Evolutionary conservation across 2,113 vertebrate genomes (phyloP).

Genomic region (Upupa epops): DNA sequence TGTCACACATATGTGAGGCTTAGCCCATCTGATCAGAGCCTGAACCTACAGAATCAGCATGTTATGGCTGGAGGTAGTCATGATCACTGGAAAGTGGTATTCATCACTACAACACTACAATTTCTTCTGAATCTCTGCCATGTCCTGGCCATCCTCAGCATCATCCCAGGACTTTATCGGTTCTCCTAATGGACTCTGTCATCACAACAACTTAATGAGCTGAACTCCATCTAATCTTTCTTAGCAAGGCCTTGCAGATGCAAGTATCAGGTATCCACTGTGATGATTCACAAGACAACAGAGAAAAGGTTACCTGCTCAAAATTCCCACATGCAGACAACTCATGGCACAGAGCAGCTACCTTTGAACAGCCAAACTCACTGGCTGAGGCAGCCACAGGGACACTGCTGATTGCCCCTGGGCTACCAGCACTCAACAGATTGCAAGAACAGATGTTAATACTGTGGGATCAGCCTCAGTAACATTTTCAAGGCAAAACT

Average conservation of each 20-base stretch:
- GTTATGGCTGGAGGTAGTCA: neutral
- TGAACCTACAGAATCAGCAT: neutral
- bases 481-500: neutral
- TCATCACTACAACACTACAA: neutral
- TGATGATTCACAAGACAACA: neutral
- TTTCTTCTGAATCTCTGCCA: neutral
- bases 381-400: neutral
- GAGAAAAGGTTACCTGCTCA: neutral
- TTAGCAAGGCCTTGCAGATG: neutral
- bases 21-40: neutral
- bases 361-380: neutral
- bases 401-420: neutral
- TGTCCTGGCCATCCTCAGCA: neutral
- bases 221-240: neutral
- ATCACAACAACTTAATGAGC: neutral
- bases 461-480: neutral
- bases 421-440: neutral
- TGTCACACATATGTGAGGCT: fast-evolving
- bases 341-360: neutral
- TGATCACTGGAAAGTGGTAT: neutral
- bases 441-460: neutral
- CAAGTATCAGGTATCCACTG: neutral
- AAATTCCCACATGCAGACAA: neutral
- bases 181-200: neutral
- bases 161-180: neutral